phyloP scores from a whole-genome alignment of 2,113 vertebrate genomes.

The Urocolius indicus region DNA sequence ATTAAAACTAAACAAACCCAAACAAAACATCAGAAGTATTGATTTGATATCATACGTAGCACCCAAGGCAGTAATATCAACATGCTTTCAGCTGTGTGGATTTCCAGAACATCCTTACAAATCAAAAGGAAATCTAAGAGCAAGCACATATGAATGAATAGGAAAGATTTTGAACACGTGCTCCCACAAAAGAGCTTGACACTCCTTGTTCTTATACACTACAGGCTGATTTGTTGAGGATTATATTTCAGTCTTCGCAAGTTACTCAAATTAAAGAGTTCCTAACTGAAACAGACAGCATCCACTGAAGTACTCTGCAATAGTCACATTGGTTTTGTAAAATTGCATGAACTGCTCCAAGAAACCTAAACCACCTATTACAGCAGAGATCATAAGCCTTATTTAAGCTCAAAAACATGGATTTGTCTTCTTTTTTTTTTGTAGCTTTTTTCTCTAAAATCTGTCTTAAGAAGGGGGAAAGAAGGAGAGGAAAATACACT shows the following conservation, averaged over 20 bases:
- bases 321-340: not conserved
- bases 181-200: not conserved
- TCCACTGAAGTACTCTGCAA: not conserved
- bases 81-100: not conserved
- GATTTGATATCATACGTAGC: not conserved
- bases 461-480: not conserved
- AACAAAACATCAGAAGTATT: not conserved
- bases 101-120: not conserved
- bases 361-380: not conserved
- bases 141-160: not conserved
- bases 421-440: not conserved
- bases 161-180: not conserved
- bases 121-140: not conserved
- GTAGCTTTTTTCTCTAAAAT: not conserved
- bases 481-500: not conserved
- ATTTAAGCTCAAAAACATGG: not conserved
- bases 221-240: not conserved
- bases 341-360: not conserved
- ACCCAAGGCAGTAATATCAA: not conserved
- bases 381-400: not conserved
- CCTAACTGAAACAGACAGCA: not conserved
- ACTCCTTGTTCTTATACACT: not conserved
- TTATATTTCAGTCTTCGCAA: not conserved
- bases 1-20: not conserved
- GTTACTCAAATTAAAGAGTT: constrained; percentile 21